phyloP scores from a whole-genome alignment of 2,113 vertebrate genomes.

The Prunella himalayana region DNA sequence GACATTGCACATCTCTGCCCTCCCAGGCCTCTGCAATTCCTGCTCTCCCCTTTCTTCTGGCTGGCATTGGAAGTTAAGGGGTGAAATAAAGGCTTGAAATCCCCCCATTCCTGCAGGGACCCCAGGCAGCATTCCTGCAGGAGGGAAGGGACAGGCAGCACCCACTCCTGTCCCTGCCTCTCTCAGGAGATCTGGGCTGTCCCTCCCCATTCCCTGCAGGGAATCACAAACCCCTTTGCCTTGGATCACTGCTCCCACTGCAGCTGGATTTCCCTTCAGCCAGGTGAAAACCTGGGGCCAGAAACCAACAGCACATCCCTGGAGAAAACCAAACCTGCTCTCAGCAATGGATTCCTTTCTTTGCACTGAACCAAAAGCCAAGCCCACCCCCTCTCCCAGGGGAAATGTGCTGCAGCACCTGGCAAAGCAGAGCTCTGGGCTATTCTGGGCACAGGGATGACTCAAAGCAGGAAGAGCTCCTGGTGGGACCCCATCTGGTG shows the following conservation, averaged over 20 bases:
- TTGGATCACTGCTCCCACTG: slow-evolving; percentile 69
- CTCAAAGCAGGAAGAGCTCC: not conserved
- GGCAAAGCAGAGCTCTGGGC: not conserved
- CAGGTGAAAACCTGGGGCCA: slow-evolving; percentile 45
- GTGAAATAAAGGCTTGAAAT: not conserved
- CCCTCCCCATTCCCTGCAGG: slow-evolving; percentile 36
- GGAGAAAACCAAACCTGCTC: not conserved
- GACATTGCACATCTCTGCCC: not conserved
- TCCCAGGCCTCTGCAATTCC: not conserved
- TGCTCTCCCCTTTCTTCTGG: not conserved
- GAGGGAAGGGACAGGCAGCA: not conserved
- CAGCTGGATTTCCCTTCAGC: slow-evolving; percentile 63
- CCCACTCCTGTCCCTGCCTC: not conserved
- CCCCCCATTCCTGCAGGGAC: too few species aligned
- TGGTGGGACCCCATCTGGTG: not conserved
- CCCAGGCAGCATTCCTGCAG: not conserved
- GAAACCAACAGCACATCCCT: not conserved
- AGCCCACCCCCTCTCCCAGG: not conserved
- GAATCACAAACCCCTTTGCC: slow-evolving; percentile 79
- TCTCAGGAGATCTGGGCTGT: not conserved
- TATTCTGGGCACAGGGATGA: not conserved
- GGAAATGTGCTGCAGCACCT: not conserved
- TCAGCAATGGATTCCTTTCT: not conserved
- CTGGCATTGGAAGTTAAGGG: not conserved
- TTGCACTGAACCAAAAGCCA: not conserved